Base-by-base conservation (phyloP, 2,113 vertebrate genomes). In the Lagenorhynchus albirostris region DNA sequence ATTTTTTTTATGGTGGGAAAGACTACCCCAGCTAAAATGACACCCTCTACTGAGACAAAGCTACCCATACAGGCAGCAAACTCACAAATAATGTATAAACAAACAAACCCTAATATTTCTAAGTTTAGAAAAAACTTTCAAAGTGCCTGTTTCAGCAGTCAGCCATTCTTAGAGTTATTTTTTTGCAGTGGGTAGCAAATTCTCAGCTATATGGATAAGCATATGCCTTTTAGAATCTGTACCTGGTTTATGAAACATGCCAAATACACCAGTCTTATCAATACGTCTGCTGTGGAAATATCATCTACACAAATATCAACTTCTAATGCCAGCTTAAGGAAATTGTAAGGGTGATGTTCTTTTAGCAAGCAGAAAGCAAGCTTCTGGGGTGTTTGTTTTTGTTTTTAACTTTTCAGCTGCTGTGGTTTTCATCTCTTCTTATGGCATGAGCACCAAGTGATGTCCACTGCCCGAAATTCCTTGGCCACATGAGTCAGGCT, bases 261-360 rank as follows among this genome's bases (percentile, higher is more conserved):
- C 70, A 81, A 83, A 73, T 29, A 38, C 21, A 71, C 18, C 23
- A 65, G 15, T 68, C 18, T 67, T 89, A 11, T 70, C 65, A 87
- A 4, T 86, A 86, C 36, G 26, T 86, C 41, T 74, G 25, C 89
- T 82, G 29, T 55, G 55, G 91, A 95, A 95, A 89, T 95, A 79
- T 73, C 73, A 58, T 93, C 89, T 50, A 23, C 47, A 63, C 77
- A 97, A 93, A 95, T 73, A 88, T 55, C 90, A 89, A 67, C 60
- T 63, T 87, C 44, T 65, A 81, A 81, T 62, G 47, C 80, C 53
- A 92, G 71, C 58, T 73, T 76, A 91, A 95, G 77, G 33, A 87
- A 47, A 62, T 33, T 18, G 1, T 55, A 74, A 82, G 18, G 25
- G 38, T 14, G 8, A 36, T 26, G 55, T 76, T 89, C 79, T 58